Conservation (phyloP, 2,888 invertebrate genomes). For the Bugulina stolonifera region DNA sequence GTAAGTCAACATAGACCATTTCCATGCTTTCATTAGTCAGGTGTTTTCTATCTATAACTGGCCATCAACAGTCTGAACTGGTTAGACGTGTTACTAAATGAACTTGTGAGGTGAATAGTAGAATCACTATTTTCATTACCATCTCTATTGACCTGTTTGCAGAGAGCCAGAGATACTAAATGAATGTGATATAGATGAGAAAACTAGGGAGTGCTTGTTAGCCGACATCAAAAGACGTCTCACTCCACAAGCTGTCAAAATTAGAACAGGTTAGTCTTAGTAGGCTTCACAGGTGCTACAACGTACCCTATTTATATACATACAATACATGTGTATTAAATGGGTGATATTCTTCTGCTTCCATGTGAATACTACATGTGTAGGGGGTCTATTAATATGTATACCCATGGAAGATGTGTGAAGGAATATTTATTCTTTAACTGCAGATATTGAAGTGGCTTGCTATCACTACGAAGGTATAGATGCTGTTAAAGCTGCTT, state of each 20-base stretch:
- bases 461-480: conserved; percentile 97
- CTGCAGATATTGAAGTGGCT: conserved; percentile 72
- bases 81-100: too few species aligned
- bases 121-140: too few species aligned
- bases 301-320: conserved; percentile 14
- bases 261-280: conserved; percentile 81
- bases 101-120: too few species aligned
- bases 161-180: conserved; percentile 91
- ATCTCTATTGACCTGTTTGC: neutral
- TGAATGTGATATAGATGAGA: conserved; percentile 87
- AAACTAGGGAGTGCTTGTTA: conserved; percentile 82
- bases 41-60: too few species aligned
- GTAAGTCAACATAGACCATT: too few species aligned
- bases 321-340: neutral
- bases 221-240: conserved; percentile 91
- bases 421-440: conserved; percentile 1
- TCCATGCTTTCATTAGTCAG: too few species aligned
- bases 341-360: too few species aligned
- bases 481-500: conserved; percentile 87
- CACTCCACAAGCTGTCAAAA: conserved; percentile 94
- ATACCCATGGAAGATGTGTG: too few species aligned
- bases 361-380: neutral
- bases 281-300: too few species aligned
- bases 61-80: too few species aligned
- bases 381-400: too few species aligned